Percentiles rank a stretch among this genome's conserved stretches.
Evolutionary conservation across 2,113 vertebrate species (phyloP).

Genomic region (Sminthopsis crassicaudata): DNA sequence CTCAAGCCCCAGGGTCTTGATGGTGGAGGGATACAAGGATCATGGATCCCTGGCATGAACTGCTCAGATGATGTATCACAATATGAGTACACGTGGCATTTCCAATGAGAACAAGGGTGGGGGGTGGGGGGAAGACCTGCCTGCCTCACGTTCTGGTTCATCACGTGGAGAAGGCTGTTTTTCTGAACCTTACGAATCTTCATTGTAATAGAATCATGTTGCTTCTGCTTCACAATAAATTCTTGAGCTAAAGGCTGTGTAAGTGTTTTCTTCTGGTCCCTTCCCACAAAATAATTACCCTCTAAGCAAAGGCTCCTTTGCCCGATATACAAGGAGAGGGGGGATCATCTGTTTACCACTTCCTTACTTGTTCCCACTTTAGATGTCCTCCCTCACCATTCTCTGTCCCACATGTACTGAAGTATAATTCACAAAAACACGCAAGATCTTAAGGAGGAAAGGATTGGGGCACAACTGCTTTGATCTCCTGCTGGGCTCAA

Average conservation of each 20-base stretch:
- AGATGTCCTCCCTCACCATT: neutral
- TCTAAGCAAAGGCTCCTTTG: slow-evolving; percentile 33
- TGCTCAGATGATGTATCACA: neutral
- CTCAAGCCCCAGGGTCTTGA: neutral
- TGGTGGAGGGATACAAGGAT: slow-evolving; percentile 20
- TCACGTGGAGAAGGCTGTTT: neutral
- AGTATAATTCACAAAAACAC: neutral
- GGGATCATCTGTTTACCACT: neutral
- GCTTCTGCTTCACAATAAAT: slow-evolving; percentile 37
- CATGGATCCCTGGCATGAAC: neutral
- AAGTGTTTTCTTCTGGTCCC: slow-evolving; percentile 30
- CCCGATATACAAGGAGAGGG: neutral
- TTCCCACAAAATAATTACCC: neutral
- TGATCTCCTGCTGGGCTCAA: neutral
- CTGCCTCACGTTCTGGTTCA: neutral
- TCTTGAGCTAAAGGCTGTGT: slow-evolving; percentile 26
- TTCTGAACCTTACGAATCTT: neutral
- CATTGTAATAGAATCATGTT: neutral
- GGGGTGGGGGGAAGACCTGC: neutral
- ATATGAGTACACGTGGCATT: slow-evolving; percentile 20
- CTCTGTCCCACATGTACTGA: neutral
- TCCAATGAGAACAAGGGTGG: neutral
- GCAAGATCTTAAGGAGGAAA: neutral
- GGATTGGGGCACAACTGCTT: neutral
- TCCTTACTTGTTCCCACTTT: neutral